Conservation (phyloP, 2,113 vertebrate species). For the Misgurnus mizolepis region DNA sequence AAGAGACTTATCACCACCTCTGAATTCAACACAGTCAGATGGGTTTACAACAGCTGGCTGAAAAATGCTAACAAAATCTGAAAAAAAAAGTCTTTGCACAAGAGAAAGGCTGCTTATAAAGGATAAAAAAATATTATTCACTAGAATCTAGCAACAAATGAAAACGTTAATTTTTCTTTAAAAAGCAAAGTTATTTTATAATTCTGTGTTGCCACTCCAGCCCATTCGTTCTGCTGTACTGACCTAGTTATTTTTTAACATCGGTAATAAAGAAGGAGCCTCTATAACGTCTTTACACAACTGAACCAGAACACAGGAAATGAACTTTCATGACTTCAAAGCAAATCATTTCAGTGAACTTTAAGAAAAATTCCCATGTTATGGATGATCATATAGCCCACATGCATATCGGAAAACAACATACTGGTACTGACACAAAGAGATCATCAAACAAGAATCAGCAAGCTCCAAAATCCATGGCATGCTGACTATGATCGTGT, state of each 20-base stretch:
- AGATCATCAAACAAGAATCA: neutral
- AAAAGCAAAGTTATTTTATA: too few relatives aligned
- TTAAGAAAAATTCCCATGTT: neutral
- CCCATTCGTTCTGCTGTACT: neutral
- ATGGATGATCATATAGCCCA: neutral
- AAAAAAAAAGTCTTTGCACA: neutral
- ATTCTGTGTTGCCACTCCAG: neutral
- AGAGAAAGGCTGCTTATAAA: neutral
- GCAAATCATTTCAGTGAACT: neutral
- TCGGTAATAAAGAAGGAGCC: neutral
- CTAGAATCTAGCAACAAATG: neutral
- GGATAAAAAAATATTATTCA: too few relatives aligned
- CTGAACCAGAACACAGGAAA: neutral
- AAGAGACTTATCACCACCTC: constrained; percentile 6
- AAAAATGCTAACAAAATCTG: neutral
- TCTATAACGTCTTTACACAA: neutral
- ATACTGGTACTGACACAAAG: neutral
- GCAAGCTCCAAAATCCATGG: neutral
- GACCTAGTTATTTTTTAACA: neutral
- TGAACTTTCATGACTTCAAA: neutral
- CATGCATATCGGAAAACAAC: neutral
- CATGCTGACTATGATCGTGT: neutral
- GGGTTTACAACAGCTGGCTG: neutral
- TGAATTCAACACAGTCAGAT: neutral
- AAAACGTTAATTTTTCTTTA: neutral